Conservation (phyloP, 1,140 invertebrate genomes). For the Neelides sp. region DNA sequence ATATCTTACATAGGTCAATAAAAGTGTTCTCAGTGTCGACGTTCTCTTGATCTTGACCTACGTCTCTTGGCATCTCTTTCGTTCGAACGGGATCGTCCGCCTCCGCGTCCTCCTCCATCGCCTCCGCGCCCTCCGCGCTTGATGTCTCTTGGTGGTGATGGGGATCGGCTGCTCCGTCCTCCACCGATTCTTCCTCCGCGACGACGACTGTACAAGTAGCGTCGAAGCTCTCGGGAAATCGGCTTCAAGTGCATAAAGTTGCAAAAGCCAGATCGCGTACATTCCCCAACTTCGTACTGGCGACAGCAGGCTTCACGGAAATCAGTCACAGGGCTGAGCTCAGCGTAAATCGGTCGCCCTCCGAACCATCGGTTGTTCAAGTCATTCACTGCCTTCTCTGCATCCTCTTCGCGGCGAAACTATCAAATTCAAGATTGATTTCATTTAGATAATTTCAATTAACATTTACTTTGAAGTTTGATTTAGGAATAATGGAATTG, state of each 20-base stretch:
- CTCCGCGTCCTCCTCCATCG: conserved; percentile 6
- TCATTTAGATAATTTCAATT: too few relatives aligned
- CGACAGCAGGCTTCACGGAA: conserved; percentile 97
- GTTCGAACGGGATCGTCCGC: conserved; percentile 10
- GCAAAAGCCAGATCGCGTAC: conserved; percentile 94
- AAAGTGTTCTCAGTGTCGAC: conserved; percentile 14
- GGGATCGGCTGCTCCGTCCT: conserved; percentile 11
- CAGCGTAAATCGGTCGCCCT: conserved; percentile 92
- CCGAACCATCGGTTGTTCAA: conserved; percentile 99
- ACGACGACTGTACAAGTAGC: conserved; percentile 57
- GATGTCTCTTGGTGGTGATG: conserved; percentile 8
- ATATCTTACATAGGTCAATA: background rate
- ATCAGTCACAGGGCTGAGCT: conserved; percentile 95
- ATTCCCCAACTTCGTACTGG: conserved; percentile 99
- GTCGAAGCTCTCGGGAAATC: conserved; percentile 79
- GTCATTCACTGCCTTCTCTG: conserved; percentile 90
- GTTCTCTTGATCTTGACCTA: conserved; percentile 27
- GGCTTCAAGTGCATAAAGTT: conserved; percentile 99
- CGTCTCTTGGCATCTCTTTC: conserved; percentile 16
- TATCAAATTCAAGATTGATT: conserved; percentile 36
- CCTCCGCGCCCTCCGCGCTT: conserved; percentile 16
- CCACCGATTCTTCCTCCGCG: conserved; percentile 31
- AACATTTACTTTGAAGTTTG: too few relatives aligned
- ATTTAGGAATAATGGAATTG: too few relatives aligned
- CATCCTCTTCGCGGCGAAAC: conserved; percentile 96